Conservation (phyloP, 1,140 invertebrate genomes). For the Lordiphosa stackelbergi region DNA sequence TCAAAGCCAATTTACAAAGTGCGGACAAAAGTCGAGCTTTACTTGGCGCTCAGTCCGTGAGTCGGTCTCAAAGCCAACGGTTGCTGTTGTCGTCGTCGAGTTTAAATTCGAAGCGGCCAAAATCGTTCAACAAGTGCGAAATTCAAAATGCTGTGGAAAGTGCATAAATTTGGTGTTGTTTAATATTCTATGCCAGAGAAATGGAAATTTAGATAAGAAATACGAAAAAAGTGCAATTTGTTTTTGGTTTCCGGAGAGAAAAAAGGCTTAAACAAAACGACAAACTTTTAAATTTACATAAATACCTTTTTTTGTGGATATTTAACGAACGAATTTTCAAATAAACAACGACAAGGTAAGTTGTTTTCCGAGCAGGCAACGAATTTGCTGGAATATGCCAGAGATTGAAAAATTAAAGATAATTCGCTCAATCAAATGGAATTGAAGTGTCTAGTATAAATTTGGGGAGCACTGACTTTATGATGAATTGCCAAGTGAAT, state of each 20-base stretch:
- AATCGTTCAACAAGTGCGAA: conserved; percentile 24
- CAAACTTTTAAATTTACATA: conserved; percentile 3
- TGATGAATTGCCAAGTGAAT: no score
- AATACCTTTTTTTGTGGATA: conserved; percentile 24
- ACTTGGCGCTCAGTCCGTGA: conserved; percentile 43
- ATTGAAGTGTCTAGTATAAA: no score
- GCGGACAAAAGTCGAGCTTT: conserved; percentile 22
- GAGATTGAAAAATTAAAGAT: no score
- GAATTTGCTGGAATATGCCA: no score
- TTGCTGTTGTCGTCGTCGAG: conserved; percentile 11
- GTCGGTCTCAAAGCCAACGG: conserved; percentile 55
- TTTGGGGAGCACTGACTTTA: no score
- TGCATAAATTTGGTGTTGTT: conserved; percentile 9
- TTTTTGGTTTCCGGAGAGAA: neutral
- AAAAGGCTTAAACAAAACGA: conserved; percentile 9
- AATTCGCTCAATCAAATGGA: no score
- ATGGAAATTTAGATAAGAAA: no score
- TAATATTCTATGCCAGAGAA: no score
- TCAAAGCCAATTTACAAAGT: conserved; percentile 31
- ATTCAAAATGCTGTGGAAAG: conserved; percentile 16
- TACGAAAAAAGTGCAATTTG: conserved; percentile 8
- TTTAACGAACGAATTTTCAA: conserved; percentile 15
- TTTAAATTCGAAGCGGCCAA: neutral
- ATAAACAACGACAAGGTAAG: conserved; percentile 34
- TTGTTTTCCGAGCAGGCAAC: neutral